Conservation (phyloP, 2,888 invertebrate species). For the Tanytarsus gracilentus region DNA sequence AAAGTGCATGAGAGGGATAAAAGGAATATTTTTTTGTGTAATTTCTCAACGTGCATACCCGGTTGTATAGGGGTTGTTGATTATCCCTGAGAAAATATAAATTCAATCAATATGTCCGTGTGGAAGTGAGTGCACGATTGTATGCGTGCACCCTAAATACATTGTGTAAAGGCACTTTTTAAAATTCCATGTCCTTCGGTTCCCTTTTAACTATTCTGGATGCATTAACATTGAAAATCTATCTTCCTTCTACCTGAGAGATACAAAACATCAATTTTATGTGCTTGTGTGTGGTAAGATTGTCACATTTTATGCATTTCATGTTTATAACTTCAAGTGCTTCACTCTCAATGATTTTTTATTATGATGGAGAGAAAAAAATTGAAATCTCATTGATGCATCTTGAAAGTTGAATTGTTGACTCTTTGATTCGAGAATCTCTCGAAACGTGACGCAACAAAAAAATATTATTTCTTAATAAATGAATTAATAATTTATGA, state of each 20-base stretch:
- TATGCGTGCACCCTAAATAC: background rate
- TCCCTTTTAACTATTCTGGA: background rate
- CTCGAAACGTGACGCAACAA: no score
- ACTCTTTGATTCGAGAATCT: no score
- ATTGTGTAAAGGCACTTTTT: background rate
- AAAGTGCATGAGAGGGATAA: background rate
- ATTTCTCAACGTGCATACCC: background rate
- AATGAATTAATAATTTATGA: no score
- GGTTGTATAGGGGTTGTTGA: slow-evolving; percentile 1
- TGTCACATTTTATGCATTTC: no score
- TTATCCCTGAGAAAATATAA: background rate
- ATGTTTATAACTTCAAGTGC: no score
- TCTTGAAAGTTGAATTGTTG: no score
- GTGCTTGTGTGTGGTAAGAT: no score
- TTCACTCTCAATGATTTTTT: no score
- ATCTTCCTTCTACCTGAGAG: background rate
- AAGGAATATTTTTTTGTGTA: background rate
- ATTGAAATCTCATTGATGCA: no score
- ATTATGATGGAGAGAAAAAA: no score
- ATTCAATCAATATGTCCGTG: slow-evolving; percentile 5
- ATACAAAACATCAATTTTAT: no score
- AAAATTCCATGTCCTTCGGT: background rate
- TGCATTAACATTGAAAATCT: background rate
- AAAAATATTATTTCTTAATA: no score
- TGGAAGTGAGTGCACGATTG: background rate